Conservation (phyloP, 2,888 invertebrate species). For the Rapana venosa region DNA sequence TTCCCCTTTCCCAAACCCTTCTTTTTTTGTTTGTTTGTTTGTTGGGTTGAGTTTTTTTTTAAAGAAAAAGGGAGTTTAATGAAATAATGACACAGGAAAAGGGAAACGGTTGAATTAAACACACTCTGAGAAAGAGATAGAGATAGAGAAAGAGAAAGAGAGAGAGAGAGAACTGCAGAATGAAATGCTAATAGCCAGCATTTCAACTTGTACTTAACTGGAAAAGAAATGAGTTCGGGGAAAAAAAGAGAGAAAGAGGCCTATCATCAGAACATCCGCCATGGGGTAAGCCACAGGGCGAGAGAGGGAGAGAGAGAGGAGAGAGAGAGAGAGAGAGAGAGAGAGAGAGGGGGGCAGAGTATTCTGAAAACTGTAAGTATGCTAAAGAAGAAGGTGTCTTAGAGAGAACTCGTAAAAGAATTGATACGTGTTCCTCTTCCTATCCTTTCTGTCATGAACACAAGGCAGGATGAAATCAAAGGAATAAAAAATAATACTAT, state of each 20-base stretch:
- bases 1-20: neutral
- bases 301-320: neutral
- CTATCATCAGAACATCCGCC: neutral
- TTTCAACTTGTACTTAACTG: no score
- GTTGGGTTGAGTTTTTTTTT: neutral
- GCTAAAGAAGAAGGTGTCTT: no score
- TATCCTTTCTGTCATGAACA: no score
- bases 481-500: no score
- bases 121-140: neutral
- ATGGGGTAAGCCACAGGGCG: no score
- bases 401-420: no score
- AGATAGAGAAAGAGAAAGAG: neutral
- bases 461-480: no score
- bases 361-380: neutral
- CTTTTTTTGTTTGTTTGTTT: neutral
- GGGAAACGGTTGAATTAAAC: neutral
- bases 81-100: no score
- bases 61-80: neutral
- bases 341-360: neutral
- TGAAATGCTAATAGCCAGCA: no score
- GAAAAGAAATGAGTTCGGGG: neutral
- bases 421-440: no score
- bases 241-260: neutral
- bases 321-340: neutral
- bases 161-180: no score